Conservation (phyloP, 2,113 vertebrate species). For the Tiliqua scincoides region DNA sequence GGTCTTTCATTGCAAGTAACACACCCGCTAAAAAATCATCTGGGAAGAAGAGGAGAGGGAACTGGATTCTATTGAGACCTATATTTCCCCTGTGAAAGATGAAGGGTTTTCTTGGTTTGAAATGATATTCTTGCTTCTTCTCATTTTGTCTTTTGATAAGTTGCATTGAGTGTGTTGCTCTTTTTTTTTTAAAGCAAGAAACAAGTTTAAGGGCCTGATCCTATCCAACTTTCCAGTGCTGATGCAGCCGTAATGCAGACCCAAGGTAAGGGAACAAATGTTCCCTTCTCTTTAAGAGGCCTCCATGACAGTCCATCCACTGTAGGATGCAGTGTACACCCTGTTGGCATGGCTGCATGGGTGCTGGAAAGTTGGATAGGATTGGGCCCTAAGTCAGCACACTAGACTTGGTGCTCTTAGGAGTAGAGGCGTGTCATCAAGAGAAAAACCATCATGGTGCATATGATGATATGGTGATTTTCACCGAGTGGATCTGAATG, state of each 20-base stretch:
- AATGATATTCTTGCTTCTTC: neutral
- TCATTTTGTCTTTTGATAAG: neutral
- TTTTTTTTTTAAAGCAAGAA: neutral
- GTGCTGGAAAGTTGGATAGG: too few species aligned
- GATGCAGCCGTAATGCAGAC: too few species aligned
- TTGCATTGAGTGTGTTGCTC: neutral
- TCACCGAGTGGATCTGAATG: neutral
- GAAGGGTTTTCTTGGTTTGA: neutral
- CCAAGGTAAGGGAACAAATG: too few species aligned
- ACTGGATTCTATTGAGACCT: neutral
- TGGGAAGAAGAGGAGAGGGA: neutral
- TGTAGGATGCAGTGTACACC: too few species aligned
- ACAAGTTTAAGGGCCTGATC: too few species aligned
- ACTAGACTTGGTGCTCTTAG: neutral
- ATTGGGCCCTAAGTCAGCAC: too few species aligned
- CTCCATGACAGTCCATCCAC: too few species aligned
- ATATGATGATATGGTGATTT: neutral
- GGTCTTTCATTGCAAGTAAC: neutral
- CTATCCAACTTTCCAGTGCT: too few species aligned
- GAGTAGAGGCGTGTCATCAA: neutral
- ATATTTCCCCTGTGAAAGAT: neutral
- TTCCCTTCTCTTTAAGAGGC: too few species aligned
- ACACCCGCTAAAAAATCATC: neutral
- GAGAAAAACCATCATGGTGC: neutral
- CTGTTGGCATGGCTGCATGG: too few species aligned